Base-by-base conservation (phyloP, 2,888 invertebrate genomes). In the Campoplex capitator region DNA sequence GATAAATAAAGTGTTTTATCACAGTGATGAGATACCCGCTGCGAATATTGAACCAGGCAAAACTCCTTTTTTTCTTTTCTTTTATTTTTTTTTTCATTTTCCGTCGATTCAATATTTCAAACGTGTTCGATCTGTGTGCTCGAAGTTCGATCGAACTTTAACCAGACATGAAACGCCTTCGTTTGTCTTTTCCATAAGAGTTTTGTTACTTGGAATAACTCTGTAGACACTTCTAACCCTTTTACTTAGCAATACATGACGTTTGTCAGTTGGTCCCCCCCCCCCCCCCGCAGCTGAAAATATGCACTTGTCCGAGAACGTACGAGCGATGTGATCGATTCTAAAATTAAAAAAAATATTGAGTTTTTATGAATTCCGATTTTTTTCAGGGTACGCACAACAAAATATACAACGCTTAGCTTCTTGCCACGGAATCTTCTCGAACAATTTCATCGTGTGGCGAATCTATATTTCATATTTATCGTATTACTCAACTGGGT, bases 371-470 rank as follows among this genome's bases (percentile, higher is more conserved):
- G 45, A 85, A 62, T 62, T 32, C 32, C 6, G 4, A 38, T 38
- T 0, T 6, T 62, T 32, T 16, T 8, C 32, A 96, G 97, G 95
- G 97, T 99, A 93, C 96, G 98, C 94, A 99, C 99, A 94, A 98
- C 98, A 79, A 99, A 99, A 95, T 99, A 99, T 95, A 98, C 98
- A 38, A 93, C 98, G 85, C 95, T 99, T 90, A 98, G 98, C 91
- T 99, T 99, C 95, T 95, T 99, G 93, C 99, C 99, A 84, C 98
- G 99, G 95, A 99, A 99, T 95, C 95, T 99, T 87, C 96, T 99
- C 95, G 99, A 99, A 95, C 99, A 99, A 95, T 99, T 99, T 95
- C 99, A 99, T 95, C 97, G 99, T 88, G 98, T 99, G 93, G 99
- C 99, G 88, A 99, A 99, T 96, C 96, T 99, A 92, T 99, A 99